Evolutionary conservation across 1,140 invertebrate genomes (phyloP), one percentile per base, ranked within the genome.

Genomic region (Procambarus virginalis): DNA sequence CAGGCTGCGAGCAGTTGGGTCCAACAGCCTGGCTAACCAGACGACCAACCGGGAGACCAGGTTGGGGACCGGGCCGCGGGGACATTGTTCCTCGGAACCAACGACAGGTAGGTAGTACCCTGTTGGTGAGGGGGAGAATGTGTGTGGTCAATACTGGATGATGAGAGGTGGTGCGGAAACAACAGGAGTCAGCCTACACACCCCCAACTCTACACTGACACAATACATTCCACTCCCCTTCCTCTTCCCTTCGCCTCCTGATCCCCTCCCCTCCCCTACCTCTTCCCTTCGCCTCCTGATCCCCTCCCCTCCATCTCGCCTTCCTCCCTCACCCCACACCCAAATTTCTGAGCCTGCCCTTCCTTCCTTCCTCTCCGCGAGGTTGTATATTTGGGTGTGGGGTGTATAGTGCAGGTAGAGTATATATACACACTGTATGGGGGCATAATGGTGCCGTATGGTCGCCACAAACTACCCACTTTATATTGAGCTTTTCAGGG

Each of bases 141-240:
- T 55, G 4, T 14, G 68, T 8, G n/a, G 80, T 82, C 80, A 82
- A 20, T 82, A 82, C 60, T 81, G 79, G 79, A 81, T 81, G 51
- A 81, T 34, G 34, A 34, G 51, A 81, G 51, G 51, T 81, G 79
- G 34, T 81, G 79, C 79, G 51, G 60, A 81, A 60, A 81, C 45
- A 60, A n/a, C 55, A 12, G 60, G 51, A 81, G 79, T 81, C 79
- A 60, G 60, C n/a, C 55, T 1, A 46, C 34, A 45, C 60, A 22
- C 60, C 60, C 34, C 60, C 80, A 82, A 82, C 60, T 68, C 46
- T 82, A 82, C 79, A 75, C 49, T 75, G 55, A 75, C 83, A 55
- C 73, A 78, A 60, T 46, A 76, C 8, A 76, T n/a, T 80, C 3
- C 84, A 22, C 55, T 78, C 51, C 46, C 58, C 78, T 45, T 60